A percentile compares a stretch with the other conserved stretches of the same genome.
Evolutionary conservation across 1,140 invertebrate species (phyloP).

Genomic region (Lasaia peninsularis): DNA sequence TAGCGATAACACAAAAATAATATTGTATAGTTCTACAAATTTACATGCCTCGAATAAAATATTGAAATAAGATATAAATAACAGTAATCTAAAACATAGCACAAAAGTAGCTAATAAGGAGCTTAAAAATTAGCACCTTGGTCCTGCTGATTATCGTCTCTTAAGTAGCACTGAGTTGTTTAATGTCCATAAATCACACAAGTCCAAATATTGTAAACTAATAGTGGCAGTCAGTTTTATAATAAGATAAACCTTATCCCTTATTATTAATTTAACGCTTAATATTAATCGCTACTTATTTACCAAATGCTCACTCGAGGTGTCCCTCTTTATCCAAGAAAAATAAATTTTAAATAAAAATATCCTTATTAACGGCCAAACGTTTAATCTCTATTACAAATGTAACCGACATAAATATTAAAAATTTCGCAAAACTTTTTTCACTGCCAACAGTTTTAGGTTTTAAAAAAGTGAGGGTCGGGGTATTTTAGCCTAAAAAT

Average conservation of each 20-base stretch:
- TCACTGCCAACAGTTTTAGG: slow-evolving; percentile 58
- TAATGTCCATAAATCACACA: slow-evolving; percentile 47
- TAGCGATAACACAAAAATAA: not conserved
- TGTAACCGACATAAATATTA: slow-evolving; percentile 75
- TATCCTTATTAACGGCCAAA: slow-evolving; percentile 71
- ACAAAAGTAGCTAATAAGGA: not conserved
- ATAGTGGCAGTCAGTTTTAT: slow-evolving; percentile 49
- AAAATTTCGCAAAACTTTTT: slow-evolving; percentile 71
- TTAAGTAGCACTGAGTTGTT: slow-evolving; percentile 37
- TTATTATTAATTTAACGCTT: slow-evolving; percentile 48
- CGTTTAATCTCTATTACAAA: slow-evolving; percentile 72
- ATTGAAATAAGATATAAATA: not conserved
- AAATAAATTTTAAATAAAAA: slow-evolving; percentile 69
- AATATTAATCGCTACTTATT: slow-evolving; percentile 49
- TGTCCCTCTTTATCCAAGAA: slow-evolving; percentile 52
- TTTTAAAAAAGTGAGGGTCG: slow-evolving; percentile 58
- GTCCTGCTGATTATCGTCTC: slow-evolving; percentile 40
- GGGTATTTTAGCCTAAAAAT: slow-evolving; percentile 71
- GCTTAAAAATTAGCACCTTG: slow-evolving; percentile 39
- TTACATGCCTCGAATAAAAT: not conserved
- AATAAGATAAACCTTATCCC: slow-evolving; percentile 44
- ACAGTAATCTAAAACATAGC: not conserved
- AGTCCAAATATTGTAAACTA: slow-evolving; percentile 40
- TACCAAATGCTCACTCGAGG: slow-evolving; percentile 54
- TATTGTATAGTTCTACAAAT: not conserved